A percentile compares a stretch with the other conserved stretches of the same genome.
phyloP scores from a whole-genome alignment of 1,140 invertebrate species.

The Drosophila melanogaster region DNA sequence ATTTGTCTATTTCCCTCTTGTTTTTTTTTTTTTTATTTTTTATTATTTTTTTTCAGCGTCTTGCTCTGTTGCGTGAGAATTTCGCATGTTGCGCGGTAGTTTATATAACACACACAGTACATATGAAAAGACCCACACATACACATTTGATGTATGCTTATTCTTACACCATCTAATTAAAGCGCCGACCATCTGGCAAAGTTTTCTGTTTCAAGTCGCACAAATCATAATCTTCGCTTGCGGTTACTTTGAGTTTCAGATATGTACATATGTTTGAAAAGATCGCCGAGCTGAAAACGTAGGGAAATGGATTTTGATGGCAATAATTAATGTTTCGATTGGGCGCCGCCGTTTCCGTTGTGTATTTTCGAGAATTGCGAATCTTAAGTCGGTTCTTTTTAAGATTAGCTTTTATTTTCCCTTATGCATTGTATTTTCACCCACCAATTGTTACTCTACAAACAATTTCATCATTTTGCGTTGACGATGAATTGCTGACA shows the following conservation, averaged over 20 bases:
- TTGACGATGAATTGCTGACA: constrained; percentile 25
- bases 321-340: constrained; percentile 20
- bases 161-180: constrained; percentile 46
- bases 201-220: constrained; percentile 41
- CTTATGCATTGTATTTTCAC: neutral
- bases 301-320: neutral
- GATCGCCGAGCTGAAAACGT: constrained; percentile 3
- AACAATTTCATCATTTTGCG: neutral
- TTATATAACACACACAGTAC: constrained; percentile 33
- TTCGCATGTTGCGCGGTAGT: constrained; percentile 69
- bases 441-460: neutral
- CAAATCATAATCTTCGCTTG: constrained; percentile 36
- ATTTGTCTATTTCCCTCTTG: constrained; percentile 37
- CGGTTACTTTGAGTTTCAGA: constrained; percentile 15
- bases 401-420: neutral
- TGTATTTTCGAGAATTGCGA: neutral
- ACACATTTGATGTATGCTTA: constrained; percentile 23
- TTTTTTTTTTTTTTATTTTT: neutral
- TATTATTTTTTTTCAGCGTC: constrained; percentile 12
- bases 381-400: neutral
- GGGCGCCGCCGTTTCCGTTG: neutral
- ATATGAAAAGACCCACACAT: constrained; percentile 6
- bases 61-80: constrained; percentile 76
- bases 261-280: neutral
- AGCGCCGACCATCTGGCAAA: constrained; percentile 40